Base-by-base conservation (phyloP, 2,888 invertebrate species). In the Hirtodrosophila trivittata region DNA sequence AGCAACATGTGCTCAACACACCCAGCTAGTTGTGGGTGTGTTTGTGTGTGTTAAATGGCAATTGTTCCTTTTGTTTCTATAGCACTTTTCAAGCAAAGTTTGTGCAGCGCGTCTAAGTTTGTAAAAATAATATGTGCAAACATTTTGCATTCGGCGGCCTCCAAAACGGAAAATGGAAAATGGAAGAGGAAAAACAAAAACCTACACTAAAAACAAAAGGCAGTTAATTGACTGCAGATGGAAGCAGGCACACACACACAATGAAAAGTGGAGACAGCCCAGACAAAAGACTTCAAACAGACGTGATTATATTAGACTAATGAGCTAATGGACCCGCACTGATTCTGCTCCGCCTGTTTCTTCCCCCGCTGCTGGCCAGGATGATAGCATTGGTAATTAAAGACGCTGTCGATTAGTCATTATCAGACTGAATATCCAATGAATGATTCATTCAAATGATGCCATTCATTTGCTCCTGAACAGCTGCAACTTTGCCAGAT, bases 261-360 rank as follows among this genome's bases (percentile, higher is more conserved):
- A 38, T 46, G 52, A 52, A 38, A 52, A 58, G 33, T n/a, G n/a
- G 21, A 41, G 47, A 28, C 28, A 28, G 28, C 7, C 28, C 1
- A 28, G 28, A 56, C 63, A 71, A 58, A 51, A 51, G 37, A 59
- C 43, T 59, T 12, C 42, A 38, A 52, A 49, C 56, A 38, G 73
- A 54, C 46, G 68, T 54, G 70, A 72, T 70, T 67, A 54, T 68
- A 73, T 73, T 60, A 67, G 76, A 59, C 82, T 82, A 77, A 82
- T 82, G 78, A 75, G 75, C 72, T 77, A 69, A 75, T 75, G 59
- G 59, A 66, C 25, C 51, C 54, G 50, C 55, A 38, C 51, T 8
- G 45, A 3, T 30, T 5, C 33, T 3, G 13, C 6, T n/a, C 35
- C 6, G 5, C 35, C n/a, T n/a, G n/a, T n/a, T n/a, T n/a, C n/a